Conservation (phyloP, 2,888 invertebrate species). For the Dione juno region DNA sequence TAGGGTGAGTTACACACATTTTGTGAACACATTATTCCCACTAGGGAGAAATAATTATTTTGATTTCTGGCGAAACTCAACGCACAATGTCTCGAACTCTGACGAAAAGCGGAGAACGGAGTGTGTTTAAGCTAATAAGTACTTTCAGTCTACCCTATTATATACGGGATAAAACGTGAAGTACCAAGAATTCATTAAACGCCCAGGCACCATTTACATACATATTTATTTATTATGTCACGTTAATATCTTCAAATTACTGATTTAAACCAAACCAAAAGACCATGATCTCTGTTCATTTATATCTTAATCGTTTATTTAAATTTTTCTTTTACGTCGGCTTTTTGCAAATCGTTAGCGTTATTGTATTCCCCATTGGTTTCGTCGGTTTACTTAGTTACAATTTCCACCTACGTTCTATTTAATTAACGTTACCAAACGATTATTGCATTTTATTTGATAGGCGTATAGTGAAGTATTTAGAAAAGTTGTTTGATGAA, state of each 20-base stretch:
- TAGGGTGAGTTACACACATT: not conserved
- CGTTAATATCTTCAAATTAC: not conserved
- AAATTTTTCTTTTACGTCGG: not conserved
- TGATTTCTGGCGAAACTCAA: no score
- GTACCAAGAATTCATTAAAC: not conserved
- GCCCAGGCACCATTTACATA: not conserved
- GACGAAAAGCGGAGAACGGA: no score
- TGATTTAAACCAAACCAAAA: constrained; percentile 1
- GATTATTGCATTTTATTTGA: constrained; percentile 17
- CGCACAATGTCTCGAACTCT: no score
- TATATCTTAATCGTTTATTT: constrained; percentile 7
- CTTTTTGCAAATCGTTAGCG: constrained; percentile 36
- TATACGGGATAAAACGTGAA: no score
- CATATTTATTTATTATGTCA: not conserved
- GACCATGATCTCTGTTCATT: not conserved
- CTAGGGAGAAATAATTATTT: no score
- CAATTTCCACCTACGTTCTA: constrained; percentile 29
- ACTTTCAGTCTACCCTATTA: no score
- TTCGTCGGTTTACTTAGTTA: constrained; percentile 38
- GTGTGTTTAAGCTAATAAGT: no score
- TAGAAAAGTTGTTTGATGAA: no score
- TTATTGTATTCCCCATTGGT: constrained; percentile 27
- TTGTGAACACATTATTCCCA: not conserved
- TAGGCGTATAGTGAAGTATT: not conserved
- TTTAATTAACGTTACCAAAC: constrained; percentile 32